These are phyloP conservation scores for Scaptodrosophila latifasciaeformis DNA, from an alignment of 2,888 invertebrate species.

Conservation along the genomic window DNA sequence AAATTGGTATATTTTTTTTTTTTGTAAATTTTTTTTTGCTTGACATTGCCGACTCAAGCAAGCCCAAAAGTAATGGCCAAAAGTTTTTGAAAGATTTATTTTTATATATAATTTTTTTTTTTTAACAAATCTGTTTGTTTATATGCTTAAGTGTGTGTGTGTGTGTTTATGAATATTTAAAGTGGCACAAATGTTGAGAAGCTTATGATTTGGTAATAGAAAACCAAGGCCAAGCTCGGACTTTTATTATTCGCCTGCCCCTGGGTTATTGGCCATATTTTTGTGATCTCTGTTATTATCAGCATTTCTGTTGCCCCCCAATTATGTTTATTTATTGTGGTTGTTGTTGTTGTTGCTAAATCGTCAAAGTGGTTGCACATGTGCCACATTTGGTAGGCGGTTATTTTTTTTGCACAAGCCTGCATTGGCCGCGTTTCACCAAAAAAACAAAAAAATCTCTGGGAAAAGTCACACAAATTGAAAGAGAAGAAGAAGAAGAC, in stretches of 20 bases:
- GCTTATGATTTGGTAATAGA: too few species aligned
- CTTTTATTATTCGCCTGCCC: too few species aligned
- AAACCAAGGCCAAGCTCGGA: too few species aligned
- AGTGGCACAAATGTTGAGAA: slow-evolving; percentile 32
- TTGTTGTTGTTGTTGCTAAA: slow-evolving; percentile 1
- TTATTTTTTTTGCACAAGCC: background rate
- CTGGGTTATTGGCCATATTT: background rate
- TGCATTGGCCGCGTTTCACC: slow-evolving; percentile 36
- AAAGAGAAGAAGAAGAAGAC: slow-evolving; percentile 1
- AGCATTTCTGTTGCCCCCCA: background rate
- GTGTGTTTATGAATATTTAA: background rate
- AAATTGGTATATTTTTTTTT: background rate
- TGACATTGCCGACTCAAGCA: too few species aligned
- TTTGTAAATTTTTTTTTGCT: background rate
- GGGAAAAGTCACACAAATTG: slow-evolving; percentile 22
- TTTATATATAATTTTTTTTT: background rate
- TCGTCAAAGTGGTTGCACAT: slow-evolving; percentile 1
- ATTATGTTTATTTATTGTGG: background rate
- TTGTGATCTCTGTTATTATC: background rate
- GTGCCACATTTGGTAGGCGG: background rate
- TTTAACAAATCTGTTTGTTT: background rate
- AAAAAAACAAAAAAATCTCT: slow-evolving; percentile 21
- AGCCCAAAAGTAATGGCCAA: too few species aligned
- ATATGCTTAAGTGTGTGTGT: background rate
- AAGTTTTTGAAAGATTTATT: too few species aligned